These are phyloP conservation scores for Falco novaeseelandiae DNA, from an alignment of 2,797 vertebrate genomes.

Conservation along the genomic window DNA sequence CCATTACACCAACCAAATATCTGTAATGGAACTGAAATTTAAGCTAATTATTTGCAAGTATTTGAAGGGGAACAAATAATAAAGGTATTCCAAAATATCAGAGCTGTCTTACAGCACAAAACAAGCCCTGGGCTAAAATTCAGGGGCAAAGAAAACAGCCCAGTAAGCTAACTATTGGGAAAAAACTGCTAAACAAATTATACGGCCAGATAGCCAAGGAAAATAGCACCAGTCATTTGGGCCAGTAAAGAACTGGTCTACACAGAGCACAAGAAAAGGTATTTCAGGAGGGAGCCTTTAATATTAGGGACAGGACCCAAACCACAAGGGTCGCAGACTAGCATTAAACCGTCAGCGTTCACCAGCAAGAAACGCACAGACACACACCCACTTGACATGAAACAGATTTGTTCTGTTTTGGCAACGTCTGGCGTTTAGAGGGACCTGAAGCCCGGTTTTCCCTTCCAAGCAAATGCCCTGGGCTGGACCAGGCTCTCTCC, in stretches of 20 bases:
- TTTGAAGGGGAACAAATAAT: background rate
- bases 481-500: no score
- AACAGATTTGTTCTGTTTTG: background rate
- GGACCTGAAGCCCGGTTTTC: background rate
- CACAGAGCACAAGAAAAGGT: background rate
- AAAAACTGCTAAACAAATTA: background rate
- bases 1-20: background rate
- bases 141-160: background rate
- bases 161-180: background rate
- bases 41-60: background rate
- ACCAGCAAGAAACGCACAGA: background rate
- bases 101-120: background rate
- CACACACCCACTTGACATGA: background rate
- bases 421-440: background rate
- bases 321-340: background rate
- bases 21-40: background rate
- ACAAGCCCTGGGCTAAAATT: background rate
- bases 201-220: background rate
- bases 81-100: background rate
- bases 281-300: background rate
- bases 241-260: background rate
- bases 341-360: background rate
- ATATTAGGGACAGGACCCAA: background rate
- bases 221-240: background rate
- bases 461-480: accelerated